Evolutionary conservation across 1,140 invertebrate genomes (phyloP).

Genomic region (Heliothis virescens): DNA sequence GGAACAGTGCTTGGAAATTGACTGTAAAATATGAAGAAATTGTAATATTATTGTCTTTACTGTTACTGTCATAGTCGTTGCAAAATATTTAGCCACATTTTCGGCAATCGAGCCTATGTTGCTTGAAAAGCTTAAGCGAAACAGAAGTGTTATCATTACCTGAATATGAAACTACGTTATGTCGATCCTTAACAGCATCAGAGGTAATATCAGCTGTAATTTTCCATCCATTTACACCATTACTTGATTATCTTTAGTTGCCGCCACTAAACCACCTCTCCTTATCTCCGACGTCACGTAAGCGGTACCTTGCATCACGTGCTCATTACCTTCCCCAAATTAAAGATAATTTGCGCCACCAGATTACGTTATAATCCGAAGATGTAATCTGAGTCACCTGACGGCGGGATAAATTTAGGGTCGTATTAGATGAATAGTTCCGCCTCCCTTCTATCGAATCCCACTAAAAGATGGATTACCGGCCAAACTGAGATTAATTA

Average conservation of each 20-base stretch:
- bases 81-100: not conserved
- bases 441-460: conserved; percentile 51
- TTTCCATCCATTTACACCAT: conserved; percentile 32
- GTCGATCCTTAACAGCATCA: not conserved
- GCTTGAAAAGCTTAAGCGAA: not conserved
- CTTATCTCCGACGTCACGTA: conserved; percentile 40
- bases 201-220: conserved; percentile 17
- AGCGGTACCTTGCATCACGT: conserved; percentile 23
- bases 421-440: conserved; percentile 55
- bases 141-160: not conserved
- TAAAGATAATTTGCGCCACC: conserved; percentile 47
- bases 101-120: not conserved
- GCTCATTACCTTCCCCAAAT: conserved; percentile 45
- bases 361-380: conserved; percentile 46
- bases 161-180: conserved; percentile 19
- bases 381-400: conserved; percentile 49
- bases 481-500: conserved; percentile 62
- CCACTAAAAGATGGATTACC: conserved; percentile 59
- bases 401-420: conserved; percentile 57
- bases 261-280: conserved; percentile 11
- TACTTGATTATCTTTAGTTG: conserved; percentile 23
- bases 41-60: not conserved
- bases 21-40: not conserved
- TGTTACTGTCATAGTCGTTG: not conserved
- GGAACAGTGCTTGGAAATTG: not conserved